These are phyloP conservation scores for Apis mellifera DNA, from an alignment of 1,140 invertebrate genomes.

Conservation along the genomic window Amel_HAv3.1 CM009933.2:8063001-8063500, in stretches of 20 bases:
- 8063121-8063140: not conserved
- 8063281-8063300: slow-evolving; percentile 15
- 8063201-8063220: not conserved
- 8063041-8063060: not conserved
- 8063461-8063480: slow-evolving; percentile 10
- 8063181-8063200: not conserved
- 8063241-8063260: not conserved
- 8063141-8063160: not conserved
- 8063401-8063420: not conserved
- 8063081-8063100: not conserved
- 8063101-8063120: not conserved
- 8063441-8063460: slow-evolving; percentile 19
- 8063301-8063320: slow-evolving; percentile 16
- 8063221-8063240: not conserved
- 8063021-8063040: no score
- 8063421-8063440: not conserved
- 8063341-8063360: not conserved
- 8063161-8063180: not conserved
- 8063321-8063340: slow-evolving; percentile 14
- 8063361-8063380: slow-evolving; percentile 23
- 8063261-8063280: not conserved
- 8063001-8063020: not conserved
- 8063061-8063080: not conserved
- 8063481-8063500: slow-evolving; percentile 26
- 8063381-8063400: slow-evolving; percentile 17